A percentile compares a stretch with the other conserved stretches of the same genome.
Evolutionary conservation across 2,888 invertebrate species (phyloP).

Genomic region (Prosopocoilus inquinatus): DNA sequence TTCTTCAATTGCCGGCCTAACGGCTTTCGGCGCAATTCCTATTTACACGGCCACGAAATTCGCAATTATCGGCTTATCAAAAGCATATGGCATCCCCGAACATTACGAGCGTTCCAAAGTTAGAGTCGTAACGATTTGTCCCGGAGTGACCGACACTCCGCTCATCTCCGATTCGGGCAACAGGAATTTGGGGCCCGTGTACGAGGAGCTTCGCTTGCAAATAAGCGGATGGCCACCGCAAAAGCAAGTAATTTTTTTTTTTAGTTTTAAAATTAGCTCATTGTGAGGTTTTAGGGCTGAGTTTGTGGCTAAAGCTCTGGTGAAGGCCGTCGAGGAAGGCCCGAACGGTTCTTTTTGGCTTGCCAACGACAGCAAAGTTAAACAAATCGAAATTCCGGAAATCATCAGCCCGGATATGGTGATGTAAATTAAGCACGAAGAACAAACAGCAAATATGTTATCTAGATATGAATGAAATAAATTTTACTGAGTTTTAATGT

Average conservation of each 20-base stretch:
- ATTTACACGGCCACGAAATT: constrained; percentile 47
- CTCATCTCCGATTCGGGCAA: constrained; percentile 28
- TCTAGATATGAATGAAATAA: no score
- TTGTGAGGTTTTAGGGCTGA: constrained; percentile 32
- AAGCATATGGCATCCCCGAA: constrained; percentile 36
- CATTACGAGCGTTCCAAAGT: constrained; percentile 45
- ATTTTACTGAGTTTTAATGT: no score
- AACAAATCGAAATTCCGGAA: not conserved
- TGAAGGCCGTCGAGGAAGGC: constrained; percentile 46
- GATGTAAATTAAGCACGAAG: no score
- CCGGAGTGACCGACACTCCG: constrained; percentile 47
- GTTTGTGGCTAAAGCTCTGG: constrained; percentile 48
- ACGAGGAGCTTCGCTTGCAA: not conserved
- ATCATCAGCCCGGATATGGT: no score
- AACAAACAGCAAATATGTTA: no score
- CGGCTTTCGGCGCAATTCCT: constrained; percentile 38
- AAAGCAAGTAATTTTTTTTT: constrained; percentile 13
- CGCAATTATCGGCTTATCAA: constrained; percentile 42
- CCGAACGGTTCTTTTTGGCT: constrained; percentile 51
- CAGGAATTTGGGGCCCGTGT: not conserved
- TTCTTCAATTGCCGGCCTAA: constrained; percentile 50
- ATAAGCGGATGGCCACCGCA: constrained; percentile 10
- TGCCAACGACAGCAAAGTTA: constrained; percentile 41
- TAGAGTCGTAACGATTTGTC: constrained; percentile 46
- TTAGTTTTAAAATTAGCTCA: not conserved